phyloP scores from a whole-genome alignment of 2,888 invertebrate species.

The Mantis religiosa region DNA sequence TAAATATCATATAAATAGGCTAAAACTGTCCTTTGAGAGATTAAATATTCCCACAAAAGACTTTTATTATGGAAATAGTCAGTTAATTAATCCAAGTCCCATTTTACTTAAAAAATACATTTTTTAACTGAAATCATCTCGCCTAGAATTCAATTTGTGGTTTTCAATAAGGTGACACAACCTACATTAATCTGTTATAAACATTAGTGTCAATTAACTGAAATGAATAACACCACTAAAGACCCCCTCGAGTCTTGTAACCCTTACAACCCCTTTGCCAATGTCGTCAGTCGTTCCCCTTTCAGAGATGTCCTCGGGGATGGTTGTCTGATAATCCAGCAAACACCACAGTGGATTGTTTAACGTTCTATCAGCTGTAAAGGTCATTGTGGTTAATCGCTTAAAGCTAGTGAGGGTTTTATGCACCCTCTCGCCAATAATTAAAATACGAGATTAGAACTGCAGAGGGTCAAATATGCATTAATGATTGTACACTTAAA shows the following conservation, averaged over 20 bases:
- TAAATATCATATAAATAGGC: too few relatives aligned
- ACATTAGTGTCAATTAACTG: too few relatives aligned
- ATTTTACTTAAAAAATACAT: too few relatives aligned
- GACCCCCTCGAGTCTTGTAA: neutral
- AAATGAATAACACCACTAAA: too few relatives aligned
- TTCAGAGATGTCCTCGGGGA: neutral
- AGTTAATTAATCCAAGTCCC: too few relatives aligned
- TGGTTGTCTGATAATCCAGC: neutral
- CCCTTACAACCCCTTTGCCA: neutral
- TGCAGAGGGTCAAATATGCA: neutral
- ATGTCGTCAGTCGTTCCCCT: neutral
- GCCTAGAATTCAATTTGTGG: too few relatives aligned
- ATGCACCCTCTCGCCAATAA: neutral
- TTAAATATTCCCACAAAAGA: too few relatives aligned
- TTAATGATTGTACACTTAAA: neutral
- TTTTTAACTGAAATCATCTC: too few relatives aligned
- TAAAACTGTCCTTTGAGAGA: too few relatives aligned
- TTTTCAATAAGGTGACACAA: too few relatives aligned
- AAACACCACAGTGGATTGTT: neutral
- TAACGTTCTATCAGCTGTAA: neutral
- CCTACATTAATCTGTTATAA: too few relatives aligned
- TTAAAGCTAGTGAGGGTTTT: neutral
- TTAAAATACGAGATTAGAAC: neutral
- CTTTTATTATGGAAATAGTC: too few relatives aligned
- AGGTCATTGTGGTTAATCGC: neutral